These are phyloP conservation scores for Mesocricetus auratus DNA, from an alignment of 2,113 vertebrate species.

Conservation along the genomic window DNA sequence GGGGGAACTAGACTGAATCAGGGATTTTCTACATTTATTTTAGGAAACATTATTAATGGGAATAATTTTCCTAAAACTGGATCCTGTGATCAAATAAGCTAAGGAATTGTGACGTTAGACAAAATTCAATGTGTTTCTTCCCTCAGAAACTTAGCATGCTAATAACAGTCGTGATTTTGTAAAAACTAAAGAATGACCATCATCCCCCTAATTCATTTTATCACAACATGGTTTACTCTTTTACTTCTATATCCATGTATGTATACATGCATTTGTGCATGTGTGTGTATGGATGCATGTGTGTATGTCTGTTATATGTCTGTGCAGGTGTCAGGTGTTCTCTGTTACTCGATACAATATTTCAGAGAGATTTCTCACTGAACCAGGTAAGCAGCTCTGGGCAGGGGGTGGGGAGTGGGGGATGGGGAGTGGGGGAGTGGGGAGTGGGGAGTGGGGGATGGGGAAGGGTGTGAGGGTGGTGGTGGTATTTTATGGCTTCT, in stretches of 20 bases:
- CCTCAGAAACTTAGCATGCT: background rate
- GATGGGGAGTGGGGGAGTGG: too few relatives aligned
- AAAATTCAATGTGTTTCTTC: constrained; percentile 30
- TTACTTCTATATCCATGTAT: background rate
- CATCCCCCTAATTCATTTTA: background rate
- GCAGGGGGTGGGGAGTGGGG: too few relatives aligned
- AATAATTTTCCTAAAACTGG: constrained; percentile 14
- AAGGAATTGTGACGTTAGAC: constrained; percentile 13
- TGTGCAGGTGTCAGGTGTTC: background rate
- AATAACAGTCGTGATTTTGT: background rate
- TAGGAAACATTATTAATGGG: constrained; percentile 8
- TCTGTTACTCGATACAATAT: background rate
- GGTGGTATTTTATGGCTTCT: background rate
- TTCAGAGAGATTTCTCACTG: background rate
- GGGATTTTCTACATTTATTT: background rate
- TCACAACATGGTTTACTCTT: background rate
- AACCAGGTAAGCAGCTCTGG: background rate
- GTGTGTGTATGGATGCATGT: background rate
- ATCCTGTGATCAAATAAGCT: background rate
- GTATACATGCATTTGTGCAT: background rate
- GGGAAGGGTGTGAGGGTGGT: too few relatives aligned
- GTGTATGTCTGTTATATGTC: background rate
- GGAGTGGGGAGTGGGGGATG: too few relatives aligned
- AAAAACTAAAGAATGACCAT: background rate
- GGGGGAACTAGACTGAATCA: background rate